Evolutionary conservation across 1,140 invertebrate genomes (phyloP), one percentile per base, ranked within the genome.

Genomic region (Procambarus clarkii): DNA sequence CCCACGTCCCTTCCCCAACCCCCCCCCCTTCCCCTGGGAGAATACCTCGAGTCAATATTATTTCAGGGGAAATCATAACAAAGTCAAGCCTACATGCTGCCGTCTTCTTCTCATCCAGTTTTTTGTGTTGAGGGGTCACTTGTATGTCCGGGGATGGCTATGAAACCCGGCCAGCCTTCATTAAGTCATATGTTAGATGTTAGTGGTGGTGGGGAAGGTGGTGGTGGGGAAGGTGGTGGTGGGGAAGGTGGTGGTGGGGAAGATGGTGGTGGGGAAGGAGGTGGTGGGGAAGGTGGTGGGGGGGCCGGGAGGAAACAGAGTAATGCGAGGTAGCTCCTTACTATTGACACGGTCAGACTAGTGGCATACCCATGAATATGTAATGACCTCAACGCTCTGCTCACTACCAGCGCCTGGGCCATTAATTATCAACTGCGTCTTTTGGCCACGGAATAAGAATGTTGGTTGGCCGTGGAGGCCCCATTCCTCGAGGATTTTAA

Each of bases 21-120:
- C 64, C 11, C 86, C 54, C n/a, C n/a, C n/a, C n/a, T n/a, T 77
- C 77, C 64, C 58, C 86, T 78, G 71, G 74, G 81, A 83, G 81
- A 83, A 83, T 83, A 83, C 81, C 81, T 74, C 81, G 81, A 69
- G 81, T 83, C 81, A 83, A 83, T 83, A 83, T 83, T 83, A 83
- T 83, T 83, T 44, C 58, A 45, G 81, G 81, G 81, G 58, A 69
- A 83, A 83, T 83, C 81, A 83, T 83, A 83, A 83, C 81, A 83
- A 74, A 74, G 4, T 3, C 69, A 34, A 74, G 69, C 69, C 69
- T 74, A 74, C 69, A 74, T 24, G 18, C n/a, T 74, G 69, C n/a
- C 69, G 69, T 74, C 69, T 74, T 74, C 2, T 34, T 4, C 69
- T 3, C 11, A 24, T 21, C n/a, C 4, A 9, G 3, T 3, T 71